Evolutionary conservation across 2,113 vertebrate species (phyloP).

Genomic region (Psilopogon haemacephalus): DNA sequence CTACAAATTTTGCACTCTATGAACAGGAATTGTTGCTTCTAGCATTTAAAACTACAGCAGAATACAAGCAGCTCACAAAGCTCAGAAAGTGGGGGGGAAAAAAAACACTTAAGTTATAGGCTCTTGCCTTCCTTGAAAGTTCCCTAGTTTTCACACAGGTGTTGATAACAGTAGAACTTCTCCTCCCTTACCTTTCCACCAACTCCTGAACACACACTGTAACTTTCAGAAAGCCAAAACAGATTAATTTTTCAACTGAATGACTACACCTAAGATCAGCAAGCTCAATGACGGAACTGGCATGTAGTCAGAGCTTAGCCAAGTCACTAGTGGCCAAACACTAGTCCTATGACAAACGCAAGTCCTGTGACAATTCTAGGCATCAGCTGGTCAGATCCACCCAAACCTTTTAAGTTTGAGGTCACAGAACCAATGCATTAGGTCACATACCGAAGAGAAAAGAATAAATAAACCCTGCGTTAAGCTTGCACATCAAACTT

Average conservation of each 20-base stretch:
- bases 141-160: not conserved
- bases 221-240: not conserved
- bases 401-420: not conserved
- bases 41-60: not conserved
- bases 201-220: not conserved
- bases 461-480: not conserved
- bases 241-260: not conserved
- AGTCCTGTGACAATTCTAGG: not conserved
- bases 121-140: not conserved
- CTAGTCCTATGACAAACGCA: too few species aligned
- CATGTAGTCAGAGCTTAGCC: not conserved
- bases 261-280: rapidly evolving
- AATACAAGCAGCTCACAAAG: not conserved
- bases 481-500: not conserved
- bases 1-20: not conserved
- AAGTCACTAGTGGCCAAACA: not conserved
- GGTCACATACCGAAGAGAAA: not conserved
- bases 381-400: not conserved
- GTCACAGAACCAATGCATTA: not conserved
- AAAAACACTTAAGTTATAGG: not conserved
- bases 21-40: not conserved
- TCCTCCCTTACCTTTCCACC: not conserved
- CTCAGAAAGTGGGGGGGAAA: not conserved
- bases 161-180: not conserved
- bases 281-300: not conserved